Conservation (phyloP, 2,888 invertebrate species). For the Agriopis aurantiaria region DNA sequence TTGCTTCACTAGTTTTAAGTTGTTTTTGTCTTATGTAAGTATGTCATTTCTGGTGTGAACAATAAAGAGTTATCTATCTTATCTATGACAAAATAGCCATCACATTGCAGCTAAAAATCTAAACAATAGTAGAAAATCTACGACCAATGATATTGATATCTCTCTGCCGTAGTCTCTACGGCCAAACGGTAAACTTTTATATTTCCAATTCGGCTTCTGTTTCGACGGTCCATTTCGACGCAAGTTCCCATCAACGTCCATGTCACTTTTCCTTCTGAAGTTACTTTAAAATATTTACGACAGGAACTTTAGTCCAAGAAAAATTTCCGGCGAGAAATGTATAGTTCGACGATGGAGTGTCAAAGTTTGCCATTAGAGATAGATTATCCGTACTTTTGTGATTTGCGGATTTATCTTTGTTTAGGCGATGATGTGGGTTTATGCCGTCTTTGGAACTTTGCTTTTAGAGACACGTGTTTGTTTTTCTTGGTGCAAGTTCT, state of each 20-base stretch:
- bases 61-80: no score
- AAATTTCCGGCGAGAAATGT: slow-evolving; percentile 74
- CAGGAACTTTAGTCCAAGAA: slow-evolving; percentile 71
- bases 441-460: slow-evolving; percentile 24
- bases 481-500: slow-evolving; percentile 12
- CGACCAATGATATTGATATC: background rate
- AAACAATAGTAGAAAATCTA: background rate
- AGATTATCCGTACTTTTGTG: slow-evolving; percentile 47
- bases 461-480: slow-evolving; percentile 22
- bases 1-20: no score
- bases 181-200: slow-evolving; percentile 69
- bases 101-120: background rate
- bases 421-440: slow-evolving; percentile 33
- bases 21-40: no score
- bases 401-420: slow-evolving; percentile 44
- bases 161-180: slow-evolving; percentile 43
- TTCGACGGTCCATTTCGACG: slow-evolving; percentile 58
- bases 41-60: no score
- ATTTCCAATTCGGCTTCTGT: slow-evolving; percentile 75
- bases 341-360: slow-evolving; percentile 73
- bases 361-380: slow-evolving; percentile 66
- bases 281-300: slow-evolving; percentile 86
- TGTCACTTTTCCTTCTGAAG: slow-evolving; percentile 80
- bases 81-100: background rate
- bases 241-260: slow-evolving; percentile 70